These are phyloP conservation scores for Invenusta paracnida DNA, from an alignment of 2,888 invertebrate genomes.

Conservation along the genomic window DNA sequence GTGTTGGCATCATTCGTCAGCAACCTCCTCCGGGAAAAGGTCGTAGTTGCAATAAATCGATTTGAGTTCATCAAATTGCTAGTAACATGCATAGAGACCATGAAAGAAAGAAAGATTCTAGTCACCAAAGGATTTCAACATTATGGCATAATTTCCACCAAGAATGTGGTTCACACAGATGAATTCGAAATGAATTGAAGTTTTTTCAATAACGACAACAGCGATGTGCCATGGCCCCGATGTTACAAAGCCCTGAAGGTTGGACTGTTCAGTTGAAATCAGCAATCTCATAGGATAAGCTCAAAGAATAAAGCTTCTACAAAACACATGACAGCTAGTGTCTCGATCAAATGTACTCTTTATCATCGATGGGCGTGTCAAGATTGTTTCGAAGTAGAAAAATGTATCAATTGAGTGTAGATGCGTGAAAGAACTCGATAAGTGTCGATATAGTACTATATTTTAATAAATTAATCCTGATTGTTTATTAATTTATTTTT, in stretches of 20 bases:
- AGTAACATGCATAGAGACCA: background rate
- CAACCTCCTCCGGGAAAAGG: background rate
- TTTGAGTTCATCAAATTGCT: background rate
- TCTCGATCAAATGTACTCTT: background rate
- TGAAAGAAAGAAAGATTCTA: background rate
- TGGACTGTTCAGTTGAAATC: background rate
- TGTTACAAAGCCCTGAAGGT: background rate
- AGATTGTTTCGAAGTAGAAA: background rate
- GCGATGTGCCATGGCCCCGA: too few relatives aligned
- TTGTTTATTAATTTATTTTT: background rate
- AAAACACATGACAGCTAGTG: background rate
- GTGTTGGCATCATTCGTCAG: background rate
- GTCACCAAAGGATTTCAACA: background rate
- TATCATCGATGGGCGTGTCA: background rate
- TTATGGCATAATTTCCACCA: background rate
- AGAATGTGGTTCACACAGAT: background rate
- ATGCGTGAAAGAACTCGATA: background rate
- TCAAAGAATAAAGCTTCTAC: background rate
- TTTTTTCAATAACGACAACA: too few relatives aligned
- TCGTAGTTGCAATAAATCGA: background rate
- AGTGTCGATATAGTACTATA: background rate
- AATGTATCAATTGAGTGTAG: background rate
- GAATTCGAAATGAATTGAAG: too few relatives aligned
- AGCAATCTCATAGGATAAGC: background rate
- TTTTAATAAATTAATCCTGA: background rate